Evolutionary conservation across 2,888 invertebrate species (phyloP), one percentile per base, ranked within the genome.

Genomic region (Malachius bipustulatus): DNA sequence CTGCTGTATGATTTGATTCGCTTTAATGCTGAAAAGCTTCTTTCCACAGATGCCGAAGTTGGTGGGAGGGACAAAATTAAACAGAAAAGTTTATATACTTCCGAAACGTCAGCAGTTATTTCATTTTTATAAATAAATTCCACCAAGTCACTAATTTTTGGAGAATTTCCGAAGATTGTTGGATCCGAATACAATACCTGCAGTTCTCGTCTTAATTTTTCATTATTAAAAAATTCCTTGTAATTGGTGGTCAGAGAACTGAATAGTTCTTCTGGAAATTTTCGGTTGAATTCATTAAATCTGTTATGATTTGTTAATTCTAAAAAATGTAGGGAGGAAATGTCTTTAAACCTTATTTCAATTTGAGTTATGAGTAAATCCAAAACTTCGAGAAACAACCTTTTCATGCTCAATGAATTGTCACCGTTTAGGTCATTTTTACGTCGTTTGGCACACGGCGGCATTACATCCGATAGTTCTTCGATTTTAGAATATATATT

Each of bases 11-110:
- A 14, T 29, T 34, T 29, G 2, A 34, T 34, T 11, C 34, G 3
- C 29, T 34, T 34, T 4, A 34, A 14, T 12, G 27, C 27, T 27
- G 34, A 34, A 34, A 34, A 34, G 19, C 6, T 28, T 28, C 34
- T 28, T 12, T 27, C 34, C n/a, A 13, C 27, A 2, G 26, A 13
- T 3, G 13, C 34, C 10, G 34, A 28, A 14, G 29, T 34, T 8
- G 29, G 8, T 15, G 34, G 29, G 2, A 34, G 24, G 9, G 9
- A 24, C 8, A 24, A 8, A 9, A 8, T 9, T 24, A 8, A 8
- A 24, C 24, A 8, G 24, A 8, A 4, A 9, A 33, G 14, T 13
- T n/a, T n/a, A n/a, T n/a, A 33, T n/a, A 3, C 24, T 26, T 14
- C 14, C 14, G 32, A 15, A 4, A 32, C 32, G 11, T 32, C 32